These are phyloP conservation scores for Anastrepha obliqua DNA, from an alignment of 1,140 invertebrate species.

Conservation along the genomic window DNA sequence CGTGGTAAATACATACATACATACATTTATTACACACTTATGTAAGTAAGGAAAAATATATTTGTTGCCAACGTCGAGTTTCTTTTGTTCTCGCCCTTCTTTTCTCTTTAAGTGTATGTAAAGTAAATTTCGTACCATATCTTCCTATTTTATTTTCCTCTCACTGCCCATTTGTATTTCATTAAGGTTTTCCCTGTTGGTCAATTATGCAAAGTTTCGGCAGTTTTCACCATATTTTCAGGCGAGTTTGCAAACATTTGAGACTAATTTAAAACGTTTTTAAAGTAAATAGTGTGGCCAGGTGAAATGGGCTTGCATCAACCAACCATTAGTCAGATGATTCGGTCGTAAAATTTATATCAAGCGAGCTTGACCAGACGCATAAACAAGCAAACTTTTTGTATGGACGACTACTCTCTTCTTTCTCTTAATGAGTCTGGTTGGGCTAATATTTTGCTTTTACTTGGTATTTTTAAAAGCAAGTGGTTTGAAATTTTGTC, in stretches of 20 bases:
- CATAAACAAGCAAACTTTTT: no score
- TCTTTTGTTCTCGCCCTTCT: not conserved
- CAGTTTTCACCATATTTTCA: constrained; percentile 21
- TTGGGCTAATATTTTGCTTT: no score
- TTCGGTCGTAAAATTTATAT: not conserved
- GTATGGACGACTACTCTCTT: no score
- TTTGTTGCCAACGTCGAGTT: not conserved
- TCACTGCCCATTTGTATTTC: constrained; percentile 29
- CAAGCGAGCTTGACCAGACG: no score
- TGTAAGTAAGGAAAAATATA: not conserved
- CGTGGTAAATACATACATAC: not conserved
- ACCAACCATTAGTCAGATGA: not conserved
- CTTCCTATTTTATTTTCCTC: not conserved
- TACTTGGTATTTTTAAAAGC: no score
- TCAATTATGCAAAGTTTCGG: constrained; percentile 30
- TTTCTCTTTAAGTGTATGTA: not conserved
- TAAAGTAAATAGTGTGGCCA: not conserved
- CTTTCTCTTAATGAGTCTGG: no score
- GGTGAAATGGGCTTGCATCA: not conserved
- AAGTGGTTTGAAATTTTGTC: no score
- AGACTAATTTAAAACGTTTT: not conserved
- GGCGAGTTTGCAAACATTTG: constrained; percentile 3
- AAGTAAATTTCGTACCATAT: not conserved
- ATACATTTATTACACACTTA: not conserved
- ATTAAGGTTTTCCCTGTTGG: constrained; percentile 28